phyloP scores from a whole-genome alignment of 1,140 invertebrate genomes.

The Bombus terrestris region DNA sequence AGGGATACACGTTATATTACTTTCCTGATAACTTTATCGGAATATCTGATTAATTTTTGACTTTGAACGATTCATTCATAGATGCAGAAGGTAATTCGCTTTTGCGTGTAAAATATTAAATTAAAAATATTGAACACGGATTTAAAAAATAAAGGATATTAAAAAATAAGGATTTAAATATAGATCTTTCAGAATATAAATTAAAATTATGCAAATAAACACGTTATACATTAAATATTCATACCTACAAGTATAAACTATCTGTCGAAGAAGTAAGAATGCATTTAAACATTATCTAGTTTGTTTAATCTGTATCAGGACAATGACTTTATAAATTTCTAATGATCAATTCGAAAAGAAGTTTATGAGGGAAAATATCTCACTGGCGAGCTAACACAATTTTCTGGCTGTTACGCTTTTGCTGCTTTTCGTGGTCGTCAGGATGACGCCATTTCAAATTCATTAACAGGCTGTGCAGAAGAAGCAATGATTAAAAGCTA shows the following conservation, averaged over 20 bases:
- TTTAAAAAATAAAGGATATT: neutral
- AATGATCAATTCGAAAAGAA: neutral
- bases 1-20: neutral
- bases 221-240: neutral
- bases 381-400: too few relatives aligned
- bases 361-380: neutral
- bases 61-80: neutral
- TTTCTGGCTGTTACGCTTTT: too few relatives aligned
- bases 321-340: neutral
- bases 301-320: neutral
- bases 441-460: too few relatives aligned
- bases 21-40: neutral
- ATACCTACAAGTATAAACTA: neutral
- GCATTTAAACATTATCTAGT: neutral
- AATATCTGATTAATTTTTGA: neutral
- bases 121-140: neutral
- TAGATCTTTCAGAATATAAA: neutral
- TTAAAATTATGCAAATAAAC: neutral
- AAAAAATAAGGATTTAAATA: neutral
- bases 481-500: too few relatives aligned
- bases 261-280: neutral
- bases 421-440: too few relatives aligned
- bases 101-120: neutral
- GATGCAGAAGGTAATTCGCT: too few relatives aligned
- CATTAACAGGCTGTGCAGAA: too few relatives aligned